phyloP scores from a whole-genome alignment of 2,113 vertebrate genomes.

The Pithys albifrons region DNA sequence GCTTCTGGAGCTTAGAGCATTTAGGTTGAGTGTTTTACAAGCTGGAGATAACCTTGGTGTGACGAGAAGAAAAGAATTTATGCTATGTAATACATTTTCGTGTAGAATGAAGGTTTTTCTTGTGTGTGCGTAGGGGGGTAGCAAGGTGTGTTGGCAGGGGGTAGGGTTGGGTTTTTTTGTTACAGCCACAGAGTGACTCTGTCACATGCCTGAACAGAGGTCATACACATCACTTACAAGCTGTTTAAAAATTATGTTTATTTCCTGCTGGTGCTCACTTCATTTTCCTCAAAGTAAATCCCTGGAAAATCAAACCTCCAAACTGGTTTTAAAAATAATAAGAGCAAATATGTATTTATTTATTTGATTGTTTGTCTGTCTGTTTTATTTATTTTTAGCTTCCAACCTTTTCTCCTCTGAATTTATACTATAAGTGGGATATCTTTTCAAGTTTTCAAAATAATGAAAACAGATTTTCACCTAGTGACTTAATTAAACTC shows the following conservation, averaged over 20 bases:
- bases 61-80: neutral
- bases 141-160: too few relatives aligned
- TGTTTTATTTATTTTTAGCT: neutral
- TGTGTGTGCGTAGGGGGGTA: too few relatives aligned
- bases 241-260: neutral
- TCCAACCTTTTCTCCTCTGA: neutral
- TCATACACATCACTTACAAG: neutral
- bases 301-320: neutral
- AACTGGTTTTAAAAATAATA: neutral
- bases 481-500: neutral
- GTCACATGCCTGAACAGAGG: neutral
- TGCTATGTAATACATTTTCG: neutral
- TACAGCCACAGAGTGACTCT: neutral
- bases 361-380: rapidly evolving
- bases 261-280: neutral
- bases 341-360: neutral
- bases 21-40: neutral
- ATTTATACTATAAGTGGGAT: neutral
- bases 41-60: neutral
- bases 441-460: neutral
- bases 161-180: too few relatives aligned
- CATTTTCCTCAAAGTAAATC: neutral
- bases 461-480: neutral
- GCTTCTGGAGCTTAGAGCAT: neutral
- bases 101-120: too few relatives aligned